phyloP scores from a whole-genome alignment of 2,888 invertebrate species.

The Aporophyla nigra region DNA sequence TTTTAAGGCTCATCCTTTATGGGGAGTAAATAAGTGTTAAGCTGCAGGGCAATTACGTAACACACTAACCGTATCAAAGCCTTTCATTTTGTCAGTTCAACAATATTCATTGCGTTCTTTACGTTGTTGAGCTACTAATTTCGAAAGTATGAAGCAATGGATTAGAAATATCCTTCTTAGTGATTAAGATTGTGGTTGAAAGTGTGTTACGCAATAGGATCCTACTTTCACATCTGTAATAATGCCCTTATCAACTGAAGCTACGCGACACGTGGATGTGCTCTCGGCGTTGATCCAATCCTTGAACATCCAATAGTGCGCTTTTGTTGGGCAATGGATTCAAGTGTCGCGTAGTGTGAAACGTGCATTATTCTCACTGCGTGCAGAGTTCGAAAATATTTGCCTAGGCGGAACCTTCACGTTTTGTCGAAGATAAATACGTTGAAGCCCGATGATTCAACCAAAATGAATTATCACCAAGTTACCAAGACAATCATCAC shows the following conservation, averaged over 20 bases:
- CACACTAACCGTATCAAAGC: no score
- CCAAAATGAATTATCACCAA: constrained; percentile 70
- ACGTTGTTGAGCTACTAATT: no score
- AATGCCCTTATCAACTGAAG: neutral
- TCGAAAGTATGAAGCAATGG: no score
- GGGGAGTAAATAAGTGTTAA: neutral
- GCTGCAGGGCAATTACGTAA: no score
- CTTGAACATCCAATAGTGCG: neutral
- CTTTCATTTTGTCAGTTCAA: no score
- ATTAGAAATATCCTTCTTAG: no score
- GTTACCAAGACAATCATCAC: constrained; percentile 91
- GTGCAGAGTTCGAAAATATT: constrained; percentile 62
- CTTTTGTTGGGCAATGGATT: neutral
- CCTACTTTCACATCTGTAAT: neutral
- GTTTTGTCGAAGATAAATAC: constrained; percentile 64
- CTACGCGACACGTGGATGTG: neutral
- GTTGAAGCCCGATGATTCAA: constrained; percentile 61
- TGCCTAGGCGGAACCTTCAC: constrained; percentile 62
- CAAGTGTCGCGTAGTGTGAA: neutral
- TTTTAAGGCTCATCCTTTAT: neutral
- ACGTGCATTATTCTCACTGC: constrained; percentile 37
- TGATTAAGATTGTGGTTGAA: no score
- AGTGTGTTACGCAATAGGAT: no score
- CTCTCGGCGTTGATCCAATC: neutral
- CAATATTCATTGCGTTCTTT: no score